Base-by-base conservation (phyloP, 1,140 invertebrate species). In the Spodoptera frugiperda region DNA sequence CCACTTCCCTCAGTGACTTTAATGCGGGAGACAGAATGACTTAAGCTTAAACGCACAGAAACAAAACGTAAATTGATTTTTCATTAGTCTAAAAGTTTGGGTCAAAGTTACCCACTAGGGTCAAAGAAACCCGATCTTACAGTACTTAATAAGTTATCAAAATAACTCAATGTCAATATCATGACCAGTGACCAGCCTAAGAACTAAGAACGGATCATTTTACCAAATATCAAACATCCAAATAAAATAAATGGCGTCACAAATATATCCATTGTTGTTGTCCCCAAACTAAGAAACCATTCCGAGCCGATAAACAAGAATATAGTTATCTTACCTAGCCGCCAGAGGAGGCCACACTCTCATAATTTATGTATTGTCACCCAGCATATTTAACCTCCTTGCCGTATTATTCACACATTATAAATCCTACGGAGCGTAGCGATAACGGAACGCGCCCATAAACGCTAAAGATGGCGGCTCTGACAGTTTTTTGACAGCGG, bases 301-400 rank as follows among this genome's bases (percentile, higher is more conserved):
- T 92, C 89, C 89, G 75, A 73, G 39, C 81, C 83, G 84, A 84
- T 91, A 87, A 91, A 90, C 89, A 88, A 79, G 83, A 85, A 88
- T 88, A 90, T 88, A 89, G 89, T 87, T 92, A 90, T 89, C 84
- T 82, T 76, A 82, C 78, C 79, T 80, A 77, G 51, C 79, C 83
- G 49, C 73, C 44, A 59, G 75, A 53, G 63, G 53, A 17, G 53
- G 53, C 21, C 65, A 55, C 53, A 53, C 33, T 61, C 63, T 87
- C 84, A 90, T 92, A 92, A 92, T 91, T 92, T 91, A 92, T 91
- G 87, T 92, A 90, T 91, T 91, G 89, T 89, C 90, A 89, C 77
- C 79, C 55, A 53, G 53, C 82, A 87, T 92, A 92, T 91, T 92
- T 92, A 92, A 87, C 89, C 86, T 84, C 84, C 57, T 33, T 70